Evolutionary conservation across 2,113 vertebrate genomes (phyloP).

Genomic region (Piprites chloris): DNA sequence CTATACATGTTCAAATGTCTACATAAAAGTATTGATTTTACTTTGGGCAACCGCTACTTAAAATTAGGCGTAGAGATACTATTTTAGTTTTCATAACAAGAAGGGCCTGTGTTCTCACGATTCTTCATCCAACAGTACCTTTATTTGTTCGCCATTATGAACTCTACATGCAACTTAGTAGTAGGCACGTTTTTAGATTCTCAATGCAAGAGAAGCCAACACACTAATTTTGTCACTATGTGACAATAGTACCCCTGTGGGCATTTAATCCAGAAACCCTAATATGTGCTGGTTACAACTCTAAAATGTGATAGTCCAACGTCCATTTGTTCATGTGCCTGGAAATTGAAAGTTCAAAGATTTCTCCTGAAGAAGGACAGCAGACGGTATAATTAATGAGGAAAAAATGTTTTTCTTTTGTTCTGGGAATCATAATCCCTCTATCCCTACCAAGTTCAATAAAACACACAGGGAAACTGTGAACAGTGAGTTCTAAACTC

Average conservation of each 20-base stretch:
- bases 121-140: neutral
- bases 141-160: neutral
- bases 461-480: neutral
- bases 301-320: neutral
- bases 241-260: accelerated
- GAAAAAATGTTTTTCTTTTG: neutral
- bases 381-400: neutral
- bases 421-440: neutral
- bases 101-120: neutral
- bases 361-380: neutral
- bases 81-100: neutral
- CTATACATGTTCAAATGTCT: neutral
- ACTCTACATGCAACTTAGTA: accelerated
- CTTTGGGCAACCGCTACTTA: neutral
- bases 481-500: neutral
- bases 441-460: neutral
- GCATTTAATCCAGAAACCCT: neutral
- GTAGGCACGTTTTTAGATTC: neutral
- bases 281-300: neutral
- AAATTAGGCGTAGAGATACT: neutral
- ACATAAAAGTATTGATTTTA: neutral
- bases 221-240: neutral
- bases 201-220: neutral
- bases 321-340: neutral
- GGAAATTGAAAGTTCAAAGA: neutral